Conservation (phyloP, 2,797 vertebrate genomes). For the Peromyscus nudipes region DNA sequence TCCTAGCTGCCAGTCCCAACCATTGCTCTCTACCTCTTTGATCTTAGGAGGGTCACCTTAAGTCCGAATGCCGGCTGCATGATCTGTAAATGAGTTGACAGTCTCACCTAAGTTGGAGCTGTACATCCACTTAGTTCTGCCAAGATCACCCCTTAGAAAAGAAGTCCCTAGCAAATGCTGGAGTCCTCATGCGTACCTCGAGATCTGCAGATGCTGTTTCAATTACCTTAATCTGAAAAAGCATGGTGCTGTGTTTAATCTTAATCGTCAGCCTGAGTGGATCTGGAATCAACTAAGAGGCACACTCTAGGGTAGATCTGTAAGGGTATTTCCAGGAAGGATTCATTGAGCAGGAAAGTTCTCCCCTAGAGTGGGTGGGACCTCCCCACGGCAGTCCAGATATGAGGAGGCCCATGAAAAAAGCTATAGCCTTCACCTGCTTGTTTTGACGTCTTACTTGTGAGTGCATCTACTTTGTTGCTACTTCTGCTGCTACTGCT, state of each 20-base stretch:
- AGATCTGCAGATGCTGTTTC: not conserved
- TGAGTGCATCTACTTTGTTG: not conserved
- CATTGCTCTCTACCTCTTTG: not conserved
- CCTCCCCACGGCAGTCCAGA: not conserved
- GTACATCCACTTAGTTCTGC: not conserved
- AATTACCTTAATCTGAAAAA: conserved; percentile 12
- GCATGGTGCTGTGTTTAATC: not conserved
- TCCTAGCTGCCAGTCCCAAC: not conserved
- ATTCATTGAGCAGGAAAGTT: not conserved
- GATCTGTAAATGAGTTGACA: not conserved
- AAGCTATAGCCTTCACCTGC: not conserved
- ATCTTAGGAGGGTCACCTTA: not conserved
- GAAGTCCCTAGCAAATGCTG: not conserved
- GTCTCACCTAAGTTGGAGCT: not conserved
- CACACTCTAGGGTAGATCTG: not conserved
- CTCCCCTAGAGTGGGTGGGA: not conserved
- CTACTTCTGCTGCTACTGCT: not conserved
- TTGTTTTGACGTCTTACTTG: not conserved
- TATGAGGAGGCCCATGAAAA: not conserved
- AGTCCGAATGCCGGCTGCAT: not conserved
- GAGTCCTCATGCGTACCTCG: not conserved
- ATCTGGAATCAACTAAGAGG: not conserved
- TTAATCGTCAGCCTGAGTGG: not conserved
- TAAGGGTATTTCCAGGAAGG: not conserved
- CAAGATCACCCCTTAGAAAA: conserved; percentile 24